Evolutionary conservation across 2,113 vertebrate species (phyloP).

Genomic region (Mobula birostris): DNA sequence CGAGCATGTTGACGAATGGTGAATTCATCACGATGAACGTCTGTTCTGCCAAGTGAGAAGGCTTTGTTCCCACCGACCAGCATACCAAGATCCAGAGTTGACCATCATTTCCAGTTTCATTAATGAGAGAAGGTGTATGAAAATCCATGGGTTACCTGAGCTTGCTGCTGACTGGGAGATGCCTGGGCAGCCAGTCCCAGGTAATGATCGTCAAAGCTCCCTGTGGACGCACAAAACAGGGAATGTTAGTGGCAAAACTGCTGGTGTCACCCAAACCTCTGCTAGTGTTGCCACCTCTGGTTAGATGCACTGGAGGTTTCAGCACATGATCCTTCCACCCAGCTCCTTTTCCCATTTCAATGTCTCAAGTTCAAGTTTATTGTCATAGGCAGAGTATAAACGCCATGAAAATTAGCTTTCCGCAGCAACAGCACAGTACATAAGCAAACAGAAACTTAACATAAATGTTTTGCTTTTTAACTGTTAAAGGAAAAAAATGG

Average conservation of each 20-base stretch:
- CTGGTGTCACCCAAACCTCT: constrained; percentile 17
- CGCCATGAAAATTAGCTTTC: too few relatives aligned
- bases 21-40: not conserved
- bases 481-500: not conserved
- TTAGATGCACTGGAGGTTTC: not conserved
- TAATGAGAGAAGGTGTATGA: constrained; percentile 13
- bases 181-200: constrained; percentile 36
- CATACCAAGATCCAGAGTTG: not conserved
- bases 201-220: constrained; percentile 37
- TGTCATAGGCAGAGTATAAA: too few relatives aligned
- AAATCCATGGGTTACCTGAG: constrained; percentile 29
- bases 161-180: constrained; percentile 23
- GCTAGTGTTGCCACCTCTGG: constrained; percentile 28
- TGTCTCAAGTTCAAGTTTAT: too few relatives aligned
- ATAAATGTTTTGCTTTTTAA: too few relatives aligned
- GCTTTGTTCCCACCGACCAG: not conserved
- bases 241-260: constrained; percentile 19
- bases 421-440: too few relatives aligned
- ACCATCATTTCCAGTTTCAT: constrained; percentile 2
- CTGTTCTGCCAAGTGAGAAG: not conserved
- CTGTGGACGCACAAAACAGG: constrained; percentile 36
- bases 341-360: not conserved
- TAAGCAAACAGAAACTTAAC: too few relatives aligned
- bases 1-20: not conserved
- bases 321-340: not conserved